These are phyloP conservation scores for Trachelus tabidus DNA, from an alignment of 2,888 invertebrate species.

Conservation along the genomic window DNA sequence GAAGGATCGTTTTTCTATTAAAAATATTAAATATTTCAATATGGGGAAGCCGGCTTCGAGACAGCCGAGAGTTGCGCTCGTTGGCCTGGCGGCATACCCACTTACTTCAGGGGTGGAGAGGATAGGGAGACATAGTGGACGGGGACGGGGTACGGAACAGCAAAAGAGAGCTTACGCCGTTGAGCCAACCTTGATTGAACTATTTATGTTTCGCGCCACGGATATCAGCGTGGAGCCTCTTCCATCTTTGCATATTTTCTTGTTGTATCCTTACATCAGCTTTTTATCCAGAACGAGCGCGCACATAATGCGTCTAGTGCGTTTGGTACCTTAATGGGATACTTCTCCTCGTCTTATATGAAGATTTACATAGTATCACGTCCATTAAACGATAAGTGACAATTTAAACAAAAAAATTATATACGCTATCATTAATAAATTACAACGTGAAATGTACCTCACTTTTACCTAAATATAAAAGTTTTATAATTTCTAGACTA, in stretches of 20 bases:
- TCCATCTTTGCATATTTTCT: constrained; percentile 1
- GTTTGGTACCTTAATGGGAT: too few species aligned
- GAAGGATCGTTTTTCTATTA: constrained; percentile 49
- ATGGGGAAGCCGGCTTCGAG: constrained; percentile 31
- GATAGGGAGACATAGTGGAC: constrained; percentile 1
- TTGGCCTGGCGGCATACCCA: constrained; percentile 17
- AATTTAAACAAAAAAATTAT: background rate
- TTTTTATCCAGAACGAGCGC: too few species aligned
- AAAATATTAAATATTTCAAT: constrained; percentile 54
- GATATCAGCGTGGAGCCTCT: constrained; percentile 34
- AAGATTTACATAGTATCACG: background rate
- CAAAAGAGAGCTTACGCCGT: constrained; percentile 41
- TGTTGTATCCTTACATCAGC: background rate
- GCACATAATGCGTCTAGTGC: too few species aligned
- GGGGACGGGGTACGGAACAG: constrained; percentile 15
- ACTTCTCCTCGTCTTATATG: background rate
- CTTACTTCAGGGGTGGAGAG: constrained; percentile 2
- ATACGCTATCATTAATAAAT: background rate
- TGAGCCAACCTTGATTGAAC: constrained; percentile 54
- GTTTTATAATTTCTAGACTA: background rate
- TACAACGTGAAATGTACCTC: background rate
- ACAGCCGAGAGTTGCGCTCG: constrained; percentile 18
- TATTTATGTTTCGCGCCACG: constrained; percentile 43
- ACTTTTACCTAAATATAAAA: background rate
- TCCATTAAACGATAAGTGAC: background rate